These are phyloP conservation scores for Hippocampus kuda DNA, from an alignment of 2,797 vertebrate species.

Conservation along the genomic window DNA sequence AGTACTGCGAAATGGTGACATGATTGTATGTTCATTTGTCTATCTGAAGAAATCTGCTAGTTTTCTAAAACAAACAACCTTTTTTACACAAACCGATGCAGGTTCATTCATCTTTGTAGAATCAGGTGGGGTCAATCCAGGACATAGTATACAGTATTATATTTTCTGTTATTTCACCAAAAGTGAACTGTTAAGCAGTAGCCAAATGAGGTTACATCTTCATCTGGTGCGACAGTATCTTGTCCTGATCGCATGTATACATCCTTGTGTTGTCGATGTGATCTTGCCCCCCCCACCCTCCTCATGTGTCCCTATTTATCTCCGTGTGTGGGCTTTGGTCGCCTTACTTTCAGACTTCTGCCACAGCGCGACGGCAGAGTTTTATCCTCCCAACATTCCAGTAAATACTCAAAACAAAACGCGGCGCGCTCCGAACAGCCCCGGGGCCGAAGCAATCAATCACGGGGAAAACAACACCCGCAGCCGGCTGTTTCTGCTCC, in stretches of 20 bases:
- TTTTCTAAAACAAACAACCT: background rate
- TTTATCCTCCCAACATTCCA: constrained; percentile 60
- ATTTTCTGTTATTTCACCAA: background rate
- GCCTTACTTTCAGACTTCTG: constrained; percentile 28
- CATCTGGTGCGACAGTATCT: background rate
- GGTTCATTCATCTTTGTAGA: background rate
- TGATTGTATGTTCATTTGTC: no score
- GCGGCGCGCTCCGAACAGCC: constrained; percentile 43
- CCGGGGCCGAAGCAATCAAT: constrained; percentile 59
- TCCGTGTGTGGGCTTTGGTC: constrained; percentile 19
- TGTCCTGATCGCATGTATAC: constrained; percentile 5
- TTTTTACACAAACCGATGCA: background rate
- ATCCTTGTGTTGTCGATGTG: background rate
- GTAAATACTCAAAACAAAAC: constrained; percentile 61
- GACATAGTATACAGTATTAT: background rate
- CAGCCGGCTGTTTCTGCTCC: constrained; percentile 59
- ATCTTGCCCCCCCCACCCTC: background rate
- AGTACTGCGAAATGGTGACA: background rate
- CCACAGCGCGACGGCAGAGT: constrained; percentile 43
- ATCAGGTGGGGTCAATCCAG: background rate
- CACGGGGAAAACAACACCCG: constrained; percentile 58
- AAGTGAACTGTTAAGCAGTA: background rate
- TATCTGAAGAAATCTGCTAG: background rate
- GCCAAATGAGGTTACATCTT: constrained; percentile 2
- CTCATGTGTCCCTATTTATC: constrained; percentile 12